These are phyloP conservation scores for Hiodon tergisus DNA, from an alignment of 2,113 vertebrate species.

Conservation along the genomic window DNA sequence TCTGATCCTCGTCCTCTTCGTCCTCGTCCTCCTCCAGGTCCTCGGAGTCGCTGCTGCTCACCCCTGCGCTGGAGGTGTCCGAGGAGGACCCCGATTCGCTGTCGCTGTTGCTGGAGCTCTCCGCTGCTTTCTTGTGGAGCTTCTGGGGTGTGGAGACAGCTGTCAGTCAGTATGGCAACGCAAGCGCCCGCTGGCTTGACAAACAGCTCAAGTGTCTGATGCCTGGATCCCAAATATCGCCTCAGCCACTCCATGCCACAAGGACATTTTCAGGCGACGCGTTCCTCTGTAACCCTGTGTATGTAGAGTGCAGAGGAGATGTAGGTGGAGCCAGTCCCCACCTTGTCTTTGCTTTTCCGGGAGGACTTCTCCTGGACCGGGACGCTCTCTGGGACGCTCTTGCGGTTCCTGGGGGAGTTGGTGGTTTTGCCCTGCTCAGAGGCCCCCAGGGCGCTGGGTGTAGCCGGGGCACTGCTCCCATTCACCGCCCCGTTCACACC, in stretches of 20 bases:
- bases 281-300: too few species aligned
- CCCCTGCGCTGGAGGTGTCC: conserved; percentile 79
- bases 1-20: conserved; percentile 72
- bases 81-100: conserved; percentile 85
- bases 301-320: too few species aligned
- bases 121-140: conserved; percentile 70
- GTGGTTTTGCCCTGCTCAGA: conserved; percentile 59
- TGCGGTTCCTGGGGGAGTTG: conserved; percentile 56
- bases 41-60: conserved; percentile 83
- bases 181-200: background rate
- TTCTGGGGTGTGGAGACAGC: conserved; percentile 53
- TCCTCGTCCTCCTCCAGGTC: conserved; percentile 78
- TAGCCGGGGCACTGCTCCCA: conserved; percentile 65
- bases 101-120: conserved; percentile 81
- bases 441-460: conserved; percentile 58
- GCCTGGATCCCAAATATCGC: conserved; percentile 12
- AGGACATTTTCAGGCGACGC: conserved; percentile 2
- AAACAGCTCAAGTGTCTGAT: conserved; percentile 5
- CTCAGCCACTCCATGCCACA: background rate
- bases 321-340: conserved; percentile 37
- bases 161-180: conserved; percentile 16
- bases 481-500: conserved; percentile 78
- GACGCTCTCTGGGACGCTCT: conserved; percentile 58
- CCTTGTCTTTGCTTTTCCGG: conserved; percentile 80
- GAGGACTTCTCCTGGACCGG: conserved; percentile 60